A percentile compares a stretch with the other conserved stretches of the same genome.
phyloP scores from a whole-genome alignment of 2,888 invertebrate species.

The Morpho helenor region DNA sequence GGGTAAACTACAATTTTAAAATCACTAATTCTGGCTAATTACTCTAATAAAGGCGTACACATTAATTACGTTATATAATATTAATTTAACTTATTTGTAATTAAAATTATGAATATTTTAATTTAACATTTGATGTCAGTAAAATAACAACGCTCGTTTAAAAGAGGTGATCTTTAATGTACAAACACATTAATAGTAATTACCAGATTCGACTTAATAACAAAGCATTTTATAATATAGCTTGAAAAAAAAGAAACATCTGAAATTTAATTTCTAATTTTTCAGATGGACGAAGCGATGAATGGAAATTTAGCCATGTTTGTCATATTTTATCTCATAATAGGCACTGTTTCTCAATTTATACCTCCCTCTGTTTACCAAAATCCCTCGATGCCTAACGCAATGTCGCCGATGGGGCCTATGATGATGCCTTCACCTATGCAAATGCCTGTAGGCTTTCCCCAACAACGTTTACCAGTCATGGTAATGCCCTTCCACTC shows the following conservation, averaged over 20 bases:
- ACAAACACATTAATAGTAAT: too few species aligned
- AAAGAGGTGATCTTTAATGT: too few species aligned
- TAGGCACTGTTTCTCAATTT: slow-evolving; percentile 16
- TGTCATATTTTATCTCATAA: slow-evolving; percentile 13
- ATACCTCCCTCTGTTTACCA: slow-evolving; percentile 15
- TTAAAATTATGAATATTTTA: too few species aligned
- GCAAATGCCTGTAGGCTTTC: slow-evolving; percentile 28
- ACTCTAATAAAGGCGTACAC: too few species aligned
- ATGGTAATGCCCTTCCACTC: slow-evolving; percentile 61
- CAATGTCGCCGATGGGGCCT: slow-evolving; percentile 29
- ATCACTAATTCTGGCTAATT: too few species aligned
- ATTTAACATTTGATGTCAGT: too few species aligned
- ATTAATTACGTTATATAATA: too few species aligned
- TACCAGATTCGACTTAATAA: too few species aligned
- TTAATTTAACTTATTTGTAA: too few species aligned
- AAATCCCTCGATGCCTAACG: slow-evolving; percentile 12
- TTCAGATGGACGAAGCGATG: slow-evolving; percentile 19
- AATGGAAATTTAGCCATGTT: slow-evolving; percentile 9
- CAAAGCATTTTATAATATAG: too few species aligned
- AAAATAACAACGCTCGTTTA: too few species aligned
- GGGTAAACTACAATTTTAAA: too few species aligned
- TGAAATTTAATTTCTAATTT: background rate
- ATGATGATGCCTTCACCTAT: slow-evolving; percentile 29
- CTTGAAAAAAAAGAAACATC: background rate
- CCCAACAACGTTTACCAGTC: slow-evolving; percentile 47